Evolutionary conservation across 2,888 invertebrate species (phyloP), one percentile per base, ranked within the genome.

Genomic region (Drosophila meridionalis): DNA sequence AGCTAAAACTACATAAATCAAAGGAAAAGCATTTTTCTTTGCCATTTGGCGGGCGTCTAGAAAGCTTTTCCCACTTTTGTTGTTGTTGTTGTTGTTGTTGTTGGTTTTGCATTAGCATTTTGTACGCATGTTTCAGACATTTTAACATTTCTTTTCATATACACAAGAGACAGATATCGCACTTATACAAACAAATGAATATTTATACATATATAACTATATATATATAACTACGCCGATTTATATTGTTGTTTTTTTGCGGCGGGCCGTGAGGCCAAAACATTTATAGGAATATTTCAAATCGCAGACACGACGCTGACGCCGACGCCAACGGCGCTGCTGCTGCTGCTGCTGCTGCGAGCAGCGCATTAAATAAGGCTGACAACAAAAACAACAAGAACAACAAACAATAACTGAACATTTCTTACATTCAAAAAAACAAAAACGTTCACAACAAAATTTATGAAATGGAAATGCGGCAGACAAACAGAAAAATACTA

Each of bases 51-150:
- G 56, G 65, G 53, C 68, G 66, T 68, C 67, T 79, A 58, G 59
- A 77, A 84, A 76, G 73, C 65, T 73, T 55, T 60, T 58, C 68
- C 64, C 69, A 52, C 50, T 58, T 65, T 63, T 30, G 4, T 53
- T 62, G 36, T 55, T 56, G 28, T 55, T 57, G 52, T 52, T 67
- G 48, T 20, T 20, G 20, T 63, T 42, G 43, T 55, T 57, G 52
- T 52, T 73, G 68, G 26, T 58, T 74, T 82, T 84, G 87, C 76
- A 81, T 74, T 88, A 83, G 77, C 87, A 89, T 89, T 89, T 87
- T 84, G 85, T 77, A 89, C 87, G 89, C 89, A 89, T 89, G 87
- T 85, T 88, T 85, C 68, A 75, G 87, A 75, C 85, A 85, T 85
- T 52, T 89, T 82, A 89, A 89, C 87, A 89, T 87, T 82, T 87